Evolutionary conservation across 1,140 invertebrate species (phyloP), one percentile per base, ranked within the genome.

Genomic region (Agrilus planipennis): DNA sequence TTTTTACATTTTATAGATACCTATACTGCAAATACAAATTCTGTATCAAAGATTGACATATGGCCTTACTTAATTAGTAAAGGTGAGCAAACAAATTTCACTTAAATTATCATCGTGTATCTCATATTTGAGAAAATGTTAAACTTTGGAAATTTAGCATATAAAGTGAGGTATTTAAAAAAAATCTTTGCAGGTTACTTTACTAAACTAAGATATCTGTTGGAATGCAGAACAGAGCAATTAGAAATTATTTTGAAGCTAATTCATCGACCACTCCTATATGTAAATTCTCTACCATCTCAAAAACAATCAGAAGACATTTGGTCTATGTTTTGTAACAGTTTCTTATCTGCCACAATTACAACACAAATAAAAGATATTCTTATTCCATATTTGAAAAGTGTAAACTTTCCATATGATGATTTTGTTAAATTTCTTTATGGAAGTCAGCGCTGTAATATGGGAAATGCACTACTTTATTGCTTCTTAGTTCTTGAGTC

Each of bases 211-310:
- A 69, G 79, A 44, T 62, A 67, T 32, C 52, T 91, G 20, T 52
- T 92, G 36, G 79, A 88, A 39, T 25, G 25, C 37, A 2, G 38
- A 42, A 4, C 15, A 82, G 19, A n/a, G n/a, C n/a, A n/a, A n/a
- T n/a, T n/a, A n/a, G 76, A 75, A 39, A 81, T 79, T 45, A 63
- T 91, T 7, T 66, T 89, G 37, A 76, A 83, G 43, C 71, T 93
- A 42, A 74, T 91, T 29, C 69, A 79, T 45, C 71, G 78, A 46
- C 87, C 89, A 0, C 58, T 92, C 28, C 59, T 63, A 45, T 64
- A 75, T 45, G 64, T 41, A 32, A 32, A 28, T 30, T 65, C 18
- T 4, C 4, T 36, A 15, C 23, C 34, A 3, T 23, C 5, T 44
- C 55, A 31, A 37, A 42, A 21, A 35, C 41, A 25, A 39, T 53